Evolutionary conservation across 2,888 invertebrate genomes (phyloP), one percentile per base, ranked within the genome.

Genomic region (Drosophila demipolita): DNA sequence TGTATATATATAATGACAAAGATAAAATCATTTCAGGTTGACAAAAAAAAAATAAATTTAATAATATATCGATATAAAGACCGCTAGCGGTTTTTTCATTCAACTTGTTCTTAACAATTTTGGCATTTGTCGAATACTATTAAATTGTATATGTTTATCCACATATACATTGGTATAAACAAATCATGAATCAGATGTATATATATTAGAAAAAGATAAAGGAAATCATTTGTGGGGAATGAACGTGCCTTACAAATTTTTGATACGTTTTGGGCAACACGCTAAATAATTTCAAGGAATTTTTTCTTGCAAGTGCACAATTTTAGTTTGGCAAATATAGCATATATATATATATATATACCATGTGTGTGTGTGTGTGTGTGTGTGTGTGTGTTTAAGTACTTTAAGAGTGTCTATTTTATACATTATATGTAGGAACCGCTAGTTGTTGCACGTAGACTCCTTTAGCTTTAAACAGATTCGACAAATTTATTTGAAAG

Each of bases 101-200:
- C 3, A n/a, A 38, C 26, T 38, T 17, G 11, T 38, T 29, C 29
- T 26, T 29, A 29, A 29, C 29, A 33, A 23, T 12, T 55, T 55
- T 61, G 55, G 63, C 71, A 70, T 62, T 29, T 45, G 29, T 45
- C 57, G 20, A 55, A 52, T 70, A 62, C 57, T 63, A 60, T 69
- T 69, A 53, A 42, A 64, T 66, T 26, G 3, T 45, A 35, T 55
- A 35, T 45, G 59, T 45, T 57, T 63, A 63, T 63, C 67, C 20
- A 8, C 23, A 58, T 36, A 45, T 55, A 48, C 55, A 55, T 36
- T 20, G 59, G 45, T 66, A 52, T 63, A 60, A 66, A 57, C 36
- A 49, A 53, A 42, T 42, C 29, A 35, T 54, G 26, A 54, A 65
- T 64, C 59, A 54, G 65, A 53, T 55, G 29, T 52, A 64, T 52